Evolutionary conservation across 2,113 vertebrate genomes (phyloP).

Genomic region (Syngnathus typhle): DNA sequence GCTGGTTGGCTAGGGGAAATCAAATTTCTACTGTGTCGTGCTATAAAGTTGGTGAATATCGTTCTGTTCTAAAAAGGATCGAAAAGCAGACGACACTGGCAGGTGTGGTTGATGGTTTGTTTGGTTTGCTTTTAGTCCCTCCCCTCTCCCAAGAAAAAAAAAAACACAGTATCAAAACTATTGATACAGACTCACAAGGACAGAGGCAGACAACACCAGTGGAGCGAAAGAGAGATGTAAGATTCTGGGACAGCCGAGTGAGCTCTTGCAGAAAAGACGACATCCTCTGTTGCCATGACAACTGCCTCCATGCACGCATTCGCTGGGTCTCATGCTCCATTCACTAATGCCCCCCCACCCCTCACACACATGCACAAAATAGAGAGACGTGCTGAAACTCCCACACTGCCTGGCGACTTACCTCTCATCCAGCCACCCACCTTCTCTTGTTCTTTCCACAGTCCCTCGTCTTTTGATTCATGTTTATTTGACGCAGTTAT

Average conservation of each 20-base stretch:
- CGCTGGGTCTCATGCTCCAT: slow-evolving; percentile 40
- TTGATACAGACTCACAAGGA: neutral
- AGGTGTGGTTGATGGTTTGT: neutral
- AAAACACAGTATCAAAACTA: neutral
- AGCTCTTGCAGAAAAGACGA: slow-evolving; percentile 49
- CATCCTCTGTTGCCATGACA: slow-evolving; percentile 67
- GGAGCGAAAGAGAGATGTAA: slow-evolving; percentile 10
- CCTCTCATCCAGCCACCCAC: slow-evolving; percentile 30
- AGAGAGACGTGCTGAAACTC: slow-evolving; percentile 48
- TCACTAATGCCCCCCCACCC: slow-evolving; percentile 30
- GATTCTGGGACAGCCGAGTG: slow-evolving; percentile 53
- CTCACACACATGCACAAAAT: neutral
- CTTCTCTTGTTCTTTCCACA: slow-evolving; percentile 16
- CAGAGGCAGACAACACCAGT: neutral
- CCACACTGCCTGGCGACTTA: slow-evolving; percentile 46
- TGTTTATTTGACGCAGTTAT: neutral
- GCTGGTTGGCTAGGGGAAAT: no score
- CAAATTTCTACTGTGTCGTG: no score
- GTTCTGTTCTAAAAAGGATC: neutral
- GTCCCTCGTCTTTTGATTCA: slow-evolving; percentile 5
- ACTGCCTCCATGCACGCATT: slow-evolving; percentile 54
- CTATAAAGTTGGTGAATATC: no score
- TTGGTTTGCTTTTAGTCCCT: neutral
- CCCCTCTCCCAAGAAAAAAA: no score
- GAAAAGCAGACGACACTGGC: neutral